phyloP scores from a whole-genome alignment of 2,113 vertebrate species.

The Aplodontia rufa region DNA sequence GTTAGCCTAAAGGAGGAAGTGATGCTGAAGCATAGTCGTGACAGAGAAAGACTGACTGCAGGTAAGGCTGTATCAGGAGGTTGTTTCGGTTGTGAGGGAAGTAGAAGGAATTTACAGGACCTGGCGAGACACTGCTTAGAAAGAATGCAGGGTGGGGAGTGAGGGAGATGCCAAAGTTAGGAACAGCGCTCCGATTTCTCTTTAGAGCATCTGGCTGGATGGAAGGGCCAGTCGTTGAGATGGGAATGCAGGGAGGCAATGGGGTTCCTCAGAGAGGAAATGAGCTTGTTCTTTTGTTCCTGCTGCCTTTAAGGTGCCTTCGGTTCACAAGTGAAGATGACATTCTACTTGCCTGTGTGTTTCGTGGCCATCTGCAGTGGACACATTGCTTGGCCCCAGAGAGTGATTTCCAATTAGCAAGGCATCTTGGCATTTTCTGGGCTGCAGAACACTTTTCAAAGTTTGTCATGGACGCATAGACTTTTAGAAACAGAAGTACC shows the following conservation, averaged over 20 bases:
- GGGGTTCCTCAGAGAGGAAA: neutral
- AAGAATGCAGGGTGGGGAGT: neutral
- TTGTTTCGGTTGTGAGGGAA: neutral
- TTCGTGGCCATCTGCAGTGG: neutral
- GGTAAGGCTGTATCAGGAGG: neutral
- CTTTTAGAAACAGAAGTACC: neutral
- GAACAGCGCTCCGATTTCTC: neutral
- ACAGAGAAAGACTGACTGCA: neutral
- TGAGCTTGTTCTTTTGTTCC: neutral
- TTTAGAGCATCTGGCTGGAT: neutral
- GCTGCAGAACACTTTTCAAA: neutral
- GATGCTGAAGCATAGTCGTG: neutral
- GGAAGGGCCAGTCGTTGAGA: neutral
- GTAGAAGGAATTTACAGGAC: neutral
- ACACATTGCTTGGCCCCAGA: neutral
- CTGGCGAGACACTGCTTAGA: neutral
- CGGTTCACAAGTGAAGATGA: neutral
- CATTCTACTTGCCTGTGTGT: neutral
- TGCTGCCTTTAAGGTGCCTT: neutral
- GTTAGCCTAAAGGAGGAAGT: neutral
- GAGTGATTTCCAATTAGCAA: neutral
- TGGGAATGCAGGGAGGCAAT: neutral
- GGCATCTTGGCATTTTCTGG: neutral
- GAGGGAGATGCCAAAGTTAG: neutral
- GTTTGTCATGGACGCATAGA: neutral